Base-by-base conservation (phyloP, 2,888 invertebrate genomes). In the Nemotelus nigrinus region DNA sequence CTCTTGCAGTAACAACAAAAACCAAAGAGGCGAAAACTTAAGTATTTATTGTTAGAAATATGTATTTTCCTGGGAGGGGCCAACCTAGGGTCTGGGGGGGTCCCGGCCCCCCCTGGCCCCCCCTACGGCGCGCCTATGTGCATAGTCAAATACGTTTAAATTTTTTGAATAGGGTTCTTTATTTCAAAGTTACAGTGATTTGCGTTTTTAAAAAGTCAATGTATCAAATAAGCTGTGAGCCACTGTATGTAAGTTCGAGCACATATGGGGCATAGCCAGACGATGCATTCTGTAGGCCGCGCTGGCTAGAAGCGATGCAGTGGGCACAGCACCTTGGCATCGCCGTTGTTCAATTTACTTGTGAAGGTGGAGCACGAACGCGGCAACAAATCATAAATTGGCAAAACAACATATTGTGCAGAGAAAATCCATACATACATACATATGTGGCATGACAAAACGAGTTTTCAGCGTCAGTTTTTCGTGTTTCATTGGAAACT, bases 331-430 rank as follows among this genome's bases (percentile, higher is more conserved):
- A 67, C 67, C 67, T 67, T 67, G 67, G 50, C 67, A 50, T 48
- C 25, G 50, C 7, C 67, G 8, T 6, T 47, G 25, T 3, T 25
- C 5, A 53, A 50, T 53, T 53, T 47, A 41, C 55, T 50, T 41
- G 55, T 55, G 41, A 70, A 70, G 72, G 72, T 72, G 72, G 72
- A 58, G 44, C 47, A 45, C 44, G n/a, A 45, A 25, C 72, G 60
- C 39, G 60, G 45, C 60, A 72, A 72, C 72, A 72, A 72, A 58
- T 72, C 72, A 72, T 72, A 72, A 63, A 72, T 72, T 45, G 72
- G 58, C 72, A 57, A 58, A 72, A 58, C 45, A 44, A 57, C 68
- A 25, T n/a, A 68, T 41, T 68, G 53, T 10, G 47, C n/a, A 45
- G 47, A 10, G 53, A 55, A 70, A 72, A 58, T 44, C 43, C 72